Evolutionary conservation across 2,888 invertebrate species (phyloP).

Genomic region (Epirrhoe tristata): DNA sequence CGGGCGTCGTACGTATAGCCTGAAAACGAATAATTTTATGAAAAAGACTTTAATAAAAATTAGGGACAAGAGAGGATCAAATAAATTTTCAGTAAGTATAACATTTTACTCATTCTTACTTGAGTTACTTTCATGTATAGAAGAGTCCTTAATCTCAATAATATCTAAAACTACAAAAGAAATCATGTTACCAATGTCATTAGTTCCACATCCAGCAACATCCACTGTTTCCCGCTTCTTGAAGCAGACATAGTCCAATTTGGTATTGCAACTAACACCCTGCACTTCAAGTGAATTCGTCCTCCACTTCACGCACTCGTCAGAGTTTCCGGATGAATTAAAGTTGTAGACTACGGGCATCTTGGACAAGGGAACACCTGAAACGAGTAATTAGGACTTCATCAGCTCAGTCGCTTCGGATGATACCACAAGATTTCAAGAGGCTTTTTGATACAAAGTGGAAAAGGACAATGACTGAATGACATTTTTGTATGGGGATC

Average conservation of each 20-base stretch:
- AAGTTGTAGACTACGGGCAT: neutral
- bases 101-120: too few species aligned
- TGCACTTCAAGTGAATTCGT: neutral
- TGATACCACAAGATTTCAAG: too few species aligned
- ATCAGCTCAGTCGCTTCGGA: too few species aligned
- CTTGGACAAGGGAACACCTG: neutral
- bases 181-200: neutral
- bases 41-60: neutral
- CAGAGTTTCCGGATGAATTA: neutral
- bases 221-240: neutral
- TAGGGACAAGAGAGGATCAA: too few species aligned
- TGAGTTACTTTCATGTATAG: too few species aligned
- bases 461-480: too few species aligned
- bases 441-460: too few species aligned
- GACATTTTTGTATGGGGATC: too few species aligned
- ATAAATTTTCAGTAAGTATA: too few species aligned
- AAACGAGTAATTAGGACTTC: neutral
- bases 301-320: neutral
- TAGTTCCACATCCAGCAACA: neutral
- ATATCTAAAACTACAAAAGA: neutral
- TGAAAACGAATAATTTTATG: neutral
- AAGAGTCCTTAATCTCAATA: too few species aligned
- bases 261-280: neutral
- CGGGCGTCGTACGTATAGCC: neutral
- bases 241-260: neutral